These are phyloP conservation scores for Trachurus trachurus DNA, from an alignment of 2,797 vertebrate species.

Conservation along the genomic window DNA sequence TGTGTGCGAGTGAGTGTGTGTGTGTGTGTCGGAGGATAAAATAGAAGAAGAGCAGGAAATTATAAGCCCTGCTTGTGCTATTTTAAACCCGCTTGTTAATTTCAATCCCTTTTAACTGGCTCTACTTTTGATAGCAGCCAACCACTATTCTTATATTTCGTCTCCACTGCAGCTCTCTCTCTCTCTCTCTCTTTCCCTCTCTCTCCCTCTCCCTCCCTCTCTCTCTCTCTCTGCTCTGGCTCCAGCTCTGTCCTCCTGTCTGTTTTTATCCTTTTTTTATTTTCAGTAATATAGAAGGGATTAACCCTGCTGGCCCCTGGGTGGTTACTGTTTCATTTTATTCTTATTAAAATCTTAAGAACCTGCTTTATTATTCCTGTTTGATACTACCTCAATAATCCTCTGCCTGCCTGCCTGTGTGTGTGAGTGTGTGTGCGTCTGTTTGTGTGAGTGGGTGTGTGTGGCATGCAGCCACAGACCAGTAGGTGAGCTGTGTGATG, in stretches of 20 bases:
- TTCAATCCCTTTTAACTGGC: slow-evolving; percentile 72
- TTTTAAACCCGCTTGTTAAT: slow-evolving; percentile 74
- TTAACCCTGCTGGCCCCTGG: slow-evolving; percentile 95
- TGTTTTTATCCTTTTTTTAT: slow-evolving; percentile 89
- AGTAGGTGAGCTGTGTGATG: slow-evolving; percentile 79
- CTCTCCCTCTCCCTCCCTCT: not conserved
- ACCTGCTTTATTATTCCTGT: slow-evolving; percentile 98
- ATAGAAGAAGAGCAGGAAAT: slow-evolving; percentile 33
- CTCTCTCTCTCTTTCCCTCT: slow-evolving; percentile 19
- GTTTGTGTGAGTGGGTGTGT: slow-evolving; percentile 49
- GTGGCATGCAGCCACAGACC: slow-evolving; percentile 71
- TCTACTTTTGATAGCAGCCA: slow-evolving; percentile 59
- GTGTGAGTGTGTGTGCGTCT: slow-evolving; percentile 53
- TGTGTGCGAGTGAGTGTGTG: slow-evolving; percentile 7
- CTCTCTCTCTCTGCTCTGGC: slow-evolving; percentile 64
- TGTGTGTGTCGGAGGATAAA: slow-evolving; percentile 26
- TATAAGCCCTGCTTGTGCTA: slow-evolving; percentile 45
- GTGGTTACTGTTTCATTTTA: slow-evolving; percentile 99
- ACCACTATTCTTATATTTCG: slow-evolving; percentile 75
- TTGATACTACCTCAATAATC: slow-evolving; percentile 91
- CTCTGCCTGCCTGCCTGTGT: slow-evolving; percentile 65
- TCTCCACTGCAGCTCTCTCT: slow-evolving; percentile 56
- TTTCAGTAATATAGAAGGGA: slow-evolving; percentile 99
- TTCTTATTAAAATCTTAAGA: slow-evolving; percentile 99
- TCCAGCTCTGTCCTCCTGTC: slow-evolving; percentile 86